These are phyloP conservation scores for Eupithecia abbreviata DNA, from an alignment of 2,888 invertebrate species.

Conservation along the genomic window DNA sequence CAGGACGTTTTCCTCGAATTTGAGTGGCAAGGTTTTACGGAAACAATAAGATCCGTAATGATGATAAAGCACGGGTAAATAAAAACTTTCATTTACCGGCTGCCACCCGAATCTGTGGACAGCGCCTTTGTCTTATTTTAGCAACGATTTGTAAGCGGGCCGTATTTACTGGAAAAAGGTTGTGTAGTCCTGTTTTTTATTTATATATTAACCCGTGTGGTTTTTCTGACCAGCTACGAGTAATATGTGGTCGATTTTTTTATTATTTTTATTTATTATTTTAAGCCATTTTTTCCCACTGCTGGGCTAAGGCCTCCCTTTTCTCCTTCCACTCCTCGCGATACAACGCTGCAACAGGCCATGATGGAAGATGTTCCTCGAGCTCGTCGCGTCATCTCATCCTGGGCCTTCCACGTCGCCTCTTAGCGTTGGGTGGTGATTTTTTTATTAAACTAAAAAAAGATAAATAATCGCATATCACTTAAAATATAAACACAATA, in stretches of 20 bases:
- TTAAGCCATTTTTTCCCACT: no score
- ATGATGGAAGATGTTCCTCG: no score
- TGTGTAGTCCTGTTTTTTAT: background rate
- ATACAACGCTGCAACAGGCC: no score
- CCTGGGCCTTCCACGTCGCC: no score
- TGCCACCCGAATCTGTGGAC: constrained; percentile 10
- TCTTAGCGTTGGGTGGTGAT: no score
- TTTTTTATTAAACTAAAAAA: no score
- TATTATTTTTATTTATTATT: no score
- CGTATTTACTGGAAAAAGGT: background rate
- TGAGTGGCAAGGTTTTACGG: constrained; percentile 9
- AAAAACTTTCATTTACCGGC: constrained; percentile 37
- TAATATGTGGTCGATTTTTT: background rate
- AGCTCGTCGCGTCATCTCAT: no score
- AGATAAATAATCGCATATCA: no score
- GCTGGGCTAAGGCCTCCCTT: no score
- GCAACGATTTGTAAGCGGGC: constrained; percentile 19
- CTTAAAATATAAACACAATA: no score
- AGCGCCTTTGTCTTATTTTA: constrained; percentile 22
- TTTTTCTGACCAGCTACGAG: background rate
- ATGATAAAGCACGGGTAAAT: constrained; percentile 41
- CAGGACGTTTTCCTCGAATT: background rate
- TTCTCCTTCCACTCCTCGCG: no score
- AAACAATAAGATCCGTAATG: constrained; percentile 39
- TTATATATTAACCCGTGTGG: background rate